phyloP scores from a whole-genome alignment of 2,113 vertebrate species.

The Orycteropus afer region DNA sequence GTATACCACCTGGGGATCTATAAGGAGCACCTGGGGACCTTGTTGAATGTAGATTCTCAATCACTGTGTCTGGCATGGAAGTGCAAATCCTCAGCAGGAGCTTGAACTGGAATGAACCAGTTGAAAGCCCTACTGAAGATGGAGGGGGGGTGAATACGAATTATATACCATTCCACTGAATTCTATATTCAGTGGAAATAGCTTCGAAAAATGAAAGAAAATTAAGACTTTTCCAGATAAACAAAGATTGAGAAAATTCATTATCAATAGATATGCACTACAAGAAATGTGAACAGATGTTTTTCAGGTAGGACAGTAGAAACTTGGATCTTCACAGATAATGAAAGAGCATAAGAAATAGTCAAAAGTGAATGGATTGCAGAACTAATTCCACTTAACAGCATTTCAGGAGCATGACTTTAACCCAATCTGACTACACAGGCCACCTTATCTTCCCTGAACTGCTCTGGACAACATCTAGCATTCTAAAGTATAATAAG shows the following conservation, averaged over 20 bases:
- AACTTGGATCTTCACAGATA: neutral
- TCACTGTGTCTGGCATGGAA: no score
- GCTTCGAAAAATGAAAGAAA: neutral
- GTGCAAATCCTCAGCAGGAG: no score
- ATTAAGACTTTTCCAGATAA: neutral
- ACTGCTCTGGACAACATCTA: neutral
- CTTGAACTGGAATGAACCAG: no score
- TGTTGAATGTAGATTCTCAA: no score
- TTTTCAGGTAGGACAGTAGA: neutral
- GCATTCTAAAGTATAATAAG: neutral
- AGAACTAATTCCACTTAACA: neutral
- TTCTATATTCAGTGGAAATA: neutral
- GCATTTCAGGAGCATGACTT: neutral
- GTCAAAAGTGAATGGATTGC: neutral
- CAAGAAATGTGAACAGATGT: neutral
- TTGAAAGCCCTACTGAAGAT: no score
- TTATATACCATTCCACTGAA: neutral
- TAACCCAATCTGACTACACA: neutral
- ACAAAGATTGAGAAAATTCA: neutral
- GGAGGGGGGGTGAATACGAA: neutral
- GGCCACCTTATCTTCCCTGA: neutral
- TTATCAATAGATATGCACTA: neutral
- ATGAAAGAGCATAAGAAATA: neutral
- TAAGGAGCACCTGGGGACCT: no score
- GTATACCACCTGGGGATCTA: no score